phyloP scores from a whole-genome alignment of 2,888 invertebrate species.

The Zygogramma bicolorata region DNA sequence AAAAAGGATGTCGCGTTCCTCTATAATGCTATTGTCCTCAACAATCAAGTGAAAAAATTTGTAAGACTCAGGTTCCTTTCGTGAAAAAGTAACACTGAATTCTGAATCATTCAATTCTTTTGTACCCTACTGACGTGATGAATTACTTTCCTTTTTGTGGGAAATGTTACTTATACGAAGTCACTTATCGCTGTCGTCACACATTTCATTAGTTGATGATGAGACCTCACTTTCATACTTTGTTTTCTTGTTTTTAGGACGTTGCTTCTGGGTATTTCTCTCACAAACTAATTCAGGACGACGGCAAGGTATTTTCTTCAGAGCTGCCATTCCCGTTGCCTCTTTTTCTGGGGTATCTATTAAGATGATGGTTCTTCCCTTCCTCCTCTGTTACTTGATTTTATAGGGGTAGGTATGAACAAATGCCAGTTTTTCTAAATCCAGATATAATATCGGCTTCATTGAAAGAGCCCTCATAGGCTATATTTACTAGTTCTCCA shows the following conservation, averaged over 20 bases:
- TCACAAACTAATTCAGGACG: neutral
- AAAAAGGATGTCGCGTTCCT: neutral
- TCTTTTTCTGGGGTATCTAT: slow-evolving; percentile 17
- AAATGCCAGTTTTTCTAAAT: slow-evolving; percentile 43
- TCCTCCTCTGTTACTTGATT: neutral
- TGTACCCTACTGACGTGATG: neutral
- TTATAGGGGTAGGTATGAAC: slow-evolving; percentile 25
- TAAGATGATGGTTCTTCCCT: slow-evolving; percentile 8
- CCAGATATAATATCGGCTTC: slow-evolving; percentile 44
- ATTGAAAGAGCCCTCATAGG: slow-evolving; percentile 38
- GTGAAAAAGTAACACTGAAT: neutral
- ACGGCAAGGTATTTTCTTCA: neutral
- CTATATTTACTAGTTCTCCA: neutral
- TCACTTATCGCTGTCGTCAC: neutral
- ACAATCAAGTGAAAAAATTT: neutral
- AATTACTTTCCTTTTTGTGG: neutral
- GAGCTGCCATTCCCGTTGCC: neutral
- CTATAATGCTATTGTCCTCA: neutral
- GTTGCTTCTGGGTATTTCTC: neutral
- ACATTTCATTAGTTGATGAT: neutral
- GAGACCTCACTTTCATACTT: neutral
- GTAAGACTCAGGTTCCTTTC: neutral
- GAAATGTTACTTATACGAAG: neutral
- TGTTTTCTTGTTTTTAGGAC: neutral
- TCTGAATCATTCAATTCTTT: neutral